These are phyloP conservation scores for Sylvilagus bachmani DNA, from an alignment of 2,113 vertebrate genomes.

Conservation along the genomic window DNA sequence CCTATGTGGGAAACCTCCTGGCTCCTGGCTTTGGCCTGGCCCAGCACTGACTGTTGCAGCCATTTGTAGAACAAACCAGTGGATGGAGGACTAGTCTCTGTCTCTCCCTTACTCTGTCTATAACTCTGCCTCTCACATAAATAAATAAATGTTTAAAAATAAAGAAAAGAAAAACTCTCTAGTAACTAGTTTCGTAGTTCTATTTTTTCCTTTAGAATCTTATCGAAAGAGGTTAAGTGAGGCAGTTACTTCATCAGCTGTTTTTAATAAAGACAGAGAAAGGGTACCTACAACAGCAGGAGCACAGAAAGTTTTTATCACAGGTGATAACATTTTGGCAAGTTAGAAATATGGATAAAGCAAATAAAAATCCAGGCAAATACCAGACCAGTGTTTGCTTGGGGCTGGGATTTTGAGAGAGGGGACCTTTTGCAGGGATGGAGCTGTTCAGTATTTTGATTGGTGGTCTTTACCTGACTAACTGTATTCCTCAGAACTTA, in stretches of 20 bases:
- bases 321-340: conserved; percentile 17
- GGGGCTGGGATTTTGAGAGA: background rate
- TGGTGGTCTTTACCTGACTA: background rate
- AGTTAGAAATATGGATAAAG: background rate
- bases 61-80: too few relatives aligned
- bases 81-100: too few relatives aligned
- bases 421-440: background rate
- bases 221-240: background rate
- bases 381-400: background rate
- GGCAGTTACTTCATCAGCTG: conserved; percentile 1
- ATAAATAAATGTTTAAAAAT: too few relatives aligned
- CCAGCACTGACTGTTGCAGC: too few relatives aligned
- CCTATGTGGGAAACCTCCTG: too few relatives aligned
- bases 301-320: background rate
- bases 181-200: background rate
- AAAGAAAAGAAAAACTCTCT: conserved; percentile 18
- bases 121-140: too few relatives aligned
- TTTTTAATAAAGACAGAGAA: conserved; percentile 33
- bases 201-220: conserved; percentile 24
- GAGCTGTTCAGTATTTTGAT: background rate
- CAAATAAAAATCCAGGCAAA: conserved; percentile 50
- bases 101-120: too few relatives aligned
- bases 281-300: background rate
- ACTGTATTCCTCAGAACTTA: conserved; percentile 38
- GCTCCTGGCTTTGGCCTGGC: too few relatives aligned